Percentiles rank a stretch among this genome's conserved stretches.
phyloP scores from a whole-genome alignment of 2,888 invertebrate species.

The Anthrax anthrax region DNA sequence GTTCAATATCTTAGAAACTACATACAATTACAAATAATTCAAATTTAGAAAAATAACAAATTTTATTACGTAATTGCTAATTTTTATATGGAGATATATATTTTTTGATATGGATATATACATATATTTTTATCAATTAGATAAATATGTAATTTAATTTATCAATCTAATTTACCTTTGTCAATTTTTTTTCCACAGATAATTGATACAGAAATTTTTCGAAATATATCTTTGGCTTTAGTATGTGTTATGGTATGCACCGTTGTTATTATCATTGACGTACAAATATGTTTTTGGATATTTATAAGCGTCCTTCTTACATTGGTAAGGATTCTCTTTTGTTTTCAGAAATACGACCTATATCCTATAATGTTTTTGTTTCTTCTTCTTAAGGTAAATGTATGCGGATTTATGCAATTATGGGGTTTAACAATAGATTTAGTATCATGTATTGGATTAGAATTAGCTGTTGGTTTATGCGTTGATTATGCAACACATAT shows the following conservation, averaged over 20 bases:
- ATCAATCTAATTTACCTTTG: conserved; percentile 11
- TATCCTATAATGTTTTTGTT: not conserved
- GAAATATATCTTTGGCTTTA: conserved; percentile 61
- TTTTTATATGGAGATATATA: too few species aligned
- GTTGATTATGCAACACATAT: conserved; percentile 75
- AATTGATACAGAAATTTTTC: conserved; percentile 57
- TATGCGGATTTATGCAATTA: conserved; percentile 62
- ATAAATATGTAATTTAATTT: too few species aligned
- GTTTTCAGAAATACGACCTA: too few species aligned
- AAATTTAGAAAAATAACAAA: too few species aligned
- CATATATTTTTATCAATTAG: too few species aligned
- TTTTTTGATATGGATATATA: too few species aligned
- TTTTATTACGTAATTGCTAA: too few species aligned
- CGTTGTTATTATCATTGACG: conserved; percentile 55
- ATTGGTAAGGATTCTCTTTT: conserved; percentile 41
- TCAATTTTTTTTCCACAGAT: conserved; percentile 30
- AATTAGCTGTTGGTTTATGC: conserved; percentile 66
- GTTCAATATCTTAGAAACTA: too few species aligned
- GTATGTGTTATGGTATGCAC: conserved; percentile 70
- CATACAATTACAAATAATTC: too few species aligned
- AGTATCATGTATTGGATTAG: conserved; percentile 64
- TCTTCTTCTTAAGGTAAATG: conserved; percentile 37
- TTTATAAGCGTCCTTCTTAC: conserved; percentile 60
- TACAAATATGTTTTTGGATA: conserved; percentile 65
- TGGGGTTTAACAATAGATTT: conserved; percentile 74